phyloP scores from a whole-genome alignment of 2,113 vertebrate genomes.

The Callocephalon fimbriatum region DNA sequence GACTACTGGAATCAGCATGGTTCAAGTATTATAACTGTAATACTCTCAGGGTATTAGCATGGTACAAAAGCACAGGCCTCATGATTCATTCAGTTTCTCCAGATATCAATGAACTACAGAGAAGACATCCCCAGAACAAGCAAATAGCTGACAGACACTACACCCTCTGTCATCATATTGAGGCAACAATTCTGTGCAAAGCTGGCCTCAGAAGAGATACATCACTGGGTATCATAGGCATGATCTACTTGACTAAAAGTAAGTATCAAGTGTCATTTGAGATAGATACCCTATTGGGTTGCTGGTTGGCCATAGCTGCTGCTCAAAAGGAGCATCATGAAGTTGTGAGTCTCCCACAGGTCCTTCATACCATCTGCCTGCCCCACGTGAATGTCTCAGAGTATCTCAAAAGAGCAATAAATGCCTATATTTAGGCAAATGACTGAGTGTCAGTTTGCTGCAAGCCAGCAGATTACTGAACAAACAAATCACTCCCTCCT shows the following conservation, averaged over 20 bases:
- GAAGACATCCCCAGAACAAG: neutral
- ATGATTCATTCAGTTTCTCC: slow-evolving; percentile 7
- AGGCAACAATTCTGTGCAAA: neutral
- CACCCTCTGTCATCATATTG: neutral
- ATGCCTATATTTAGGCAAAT: neutral
- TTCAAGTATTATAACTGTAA: slow-evolving; percentile 12
- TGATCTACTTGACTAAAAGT: neutral
- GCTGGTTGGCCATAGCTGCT: neutral
- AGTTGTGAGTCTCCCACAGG: neutral
- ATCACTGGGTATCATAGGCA: neutral
- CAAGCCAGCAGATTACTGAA: neutral
- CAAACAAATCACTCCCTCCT: neutral
- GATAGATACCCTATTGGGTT: neutral
- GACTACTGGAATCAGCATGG: slow-evolving; percentile 33
- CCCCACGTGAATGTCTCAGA: neutral
- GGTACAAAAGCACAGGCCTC: neutral
- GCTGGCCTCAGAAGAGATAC: neutral
- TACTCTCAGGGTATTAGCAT: neutral
- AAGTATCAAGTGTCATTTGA: neutral
- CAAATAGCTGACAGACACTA: neutral
- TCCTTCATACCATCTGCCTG: neutral
- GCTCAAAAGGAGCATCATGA: neutral
- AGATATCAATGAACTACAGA: neutral
- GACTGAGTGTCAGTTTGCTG: neutral
- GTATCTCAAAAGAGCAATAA: neutral